Conservation (phyloP, 2,113 vertebrate genomes). For the Aptenodytes patagonicus region DNA sequence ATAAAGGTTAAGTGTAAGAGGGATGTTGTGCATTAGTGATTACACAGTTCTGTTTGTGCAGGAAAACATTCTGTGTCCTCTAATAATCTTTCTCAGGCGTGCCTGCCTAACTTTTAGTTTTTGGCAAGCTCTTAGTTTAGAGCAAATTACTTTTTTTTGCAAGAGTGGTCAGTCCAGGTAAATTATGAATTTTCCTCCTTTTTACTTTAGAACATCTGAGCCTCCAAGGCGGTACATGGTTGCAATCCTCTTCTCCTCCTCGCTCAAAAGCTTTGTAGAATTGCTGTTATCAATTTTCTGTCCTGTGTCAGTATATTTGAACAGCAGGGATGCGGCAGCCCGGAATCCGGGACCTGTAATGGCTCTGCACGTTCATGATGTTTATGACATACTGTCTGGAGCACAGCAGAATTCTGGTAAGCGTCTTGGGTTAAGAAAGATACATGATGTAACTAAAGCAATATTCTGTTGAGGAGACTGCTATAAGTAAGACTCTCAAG, state of each 20-base stretch:
- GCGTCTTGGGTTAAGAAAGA: neutral
- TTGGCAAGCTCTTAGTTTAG: neutral
- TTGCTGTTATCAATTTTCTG: slow-evolving; percentile 24
- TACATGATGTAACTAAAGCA: neutral
- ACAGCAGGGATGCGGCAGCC: neutral
- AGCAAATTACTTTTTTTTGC: neutral
- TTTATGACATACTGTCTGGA: slow-evolving; percentile 7
- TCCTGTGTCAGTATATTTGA: neutral
- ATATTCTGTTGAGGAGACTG: neutral
- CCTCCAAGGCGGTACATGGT: neutral
- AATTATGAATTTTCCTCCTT: neutral
- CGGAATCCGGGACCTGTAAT: neutral
- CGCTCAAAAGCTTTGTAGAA: neutral
- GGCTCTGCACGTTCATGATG: neutral
- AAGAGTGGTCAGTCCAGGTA: neutral
- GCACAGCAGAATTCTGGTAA: neutral
- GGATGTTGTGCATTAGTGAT: neutral
- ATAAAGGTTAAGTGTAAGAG: neutral
- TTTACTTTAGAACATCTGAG: neutral
- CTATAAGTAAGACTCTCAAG: neutral
- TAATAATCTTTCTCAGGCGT: neutral
- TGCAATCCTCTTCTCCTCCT: neutral
- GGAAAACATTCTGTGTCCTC: neutral
- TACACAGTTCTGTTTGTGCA: neutral
- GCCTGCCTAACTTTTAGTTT: neutral